A percentile compares a stretch with the other conserved stretches of the same genome.
These are phyloP conservation scores for Pasiphila rectangulata DNA, from an alignment of 2,888 invertebrate species.

Conservation along the genomic window DNA sequence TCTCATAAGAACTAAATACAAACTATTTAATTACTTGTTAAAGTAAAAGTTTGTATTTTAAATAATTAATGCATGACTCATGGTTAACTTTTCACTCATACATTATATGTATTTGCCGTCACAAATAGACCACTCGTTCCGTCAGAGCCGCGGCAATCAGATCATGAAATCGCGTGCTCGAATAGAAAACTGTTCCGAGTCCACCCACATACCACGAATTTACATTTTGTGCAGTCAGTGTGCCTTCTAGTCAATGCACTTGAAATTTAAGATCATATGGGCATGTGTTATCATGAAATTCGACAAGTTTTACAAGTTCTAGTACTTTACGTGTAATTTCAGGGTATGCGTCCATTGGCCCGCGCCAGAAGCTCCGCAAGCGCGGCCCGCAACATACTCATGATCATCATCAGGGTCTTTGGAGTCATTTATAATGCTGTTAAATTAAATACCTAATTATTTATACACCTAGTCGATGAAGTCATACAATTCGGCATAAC, in stretches of 20 bases:
- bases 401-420: no score
- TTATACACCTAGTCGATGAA: no score
- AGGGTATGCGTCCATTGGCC: no score
- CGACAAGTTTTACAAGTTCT: neutral
- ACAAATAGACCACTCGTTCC: slow-evolving; percentile 39
- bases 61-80: neutral
- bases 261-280: no score
- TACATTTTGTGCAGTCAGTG: slow-evolving; percentile 17
- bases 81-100: neutral
- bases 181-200: slow-evolving; percentile 51
- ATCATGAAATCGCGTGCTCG: slow-evolving; percentile 56
- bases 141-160: slow-evolving; percentile 44
- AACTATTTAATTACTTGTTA: no score
- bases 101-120: slow-evolving; percentile 15
- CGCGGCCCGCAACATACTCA: no score
- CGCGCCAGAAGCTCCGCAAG: no score
- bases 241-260: slow-evolving; percentile 5
- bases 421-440: no score
- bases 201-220: slow-evolving; percentile 27
- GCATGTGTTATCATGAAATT: neutral
- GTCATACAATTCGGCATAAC: no score
- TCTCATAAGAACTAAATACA: no score
- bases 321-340: neutral
- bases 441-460: no score
- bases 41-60: no score